Evolutionary conservation across 2,113 vertebrate species (phyloP).

Genomic region (Gila orcuttii): DNA sequence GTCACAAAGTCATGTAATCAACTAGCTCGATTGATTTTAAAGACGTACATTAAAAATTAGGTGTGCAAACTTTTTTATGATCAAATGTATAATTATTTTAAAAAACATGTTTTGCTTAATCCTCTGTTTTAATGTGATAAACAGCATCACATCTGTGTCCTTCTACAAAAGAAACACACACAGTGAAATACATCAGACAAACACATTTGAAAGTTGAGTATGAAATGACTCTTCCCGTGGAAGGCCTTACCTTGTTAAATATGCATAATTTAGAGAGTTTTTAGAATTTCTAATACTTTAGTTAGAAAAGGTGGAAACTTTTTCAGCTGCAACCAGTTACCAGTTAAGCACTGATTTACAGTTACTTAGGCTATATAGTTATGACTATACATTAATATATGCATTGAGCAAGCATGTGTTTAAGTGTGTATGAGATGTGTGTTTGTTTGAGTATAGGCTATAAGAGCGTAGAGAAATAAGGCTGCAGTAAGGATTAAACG

Average conservation of each 20-base stretch:
- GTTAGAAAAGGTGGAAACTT: background rate
- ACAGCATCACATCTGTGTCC: background rate
- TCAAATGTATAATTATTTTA: background rate
- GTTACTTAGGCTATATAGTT: background rate
- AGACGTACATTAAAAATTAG: background rate
- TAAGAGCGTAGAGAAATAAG: slow-evolving; percentile 46
- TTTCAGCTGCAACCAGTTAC: background rate
- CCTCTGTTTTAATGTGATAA: background rate
- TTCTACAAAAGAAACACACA: background rate
- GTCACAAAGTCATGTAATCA: background rate
- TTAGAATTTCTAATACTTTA: background rate
- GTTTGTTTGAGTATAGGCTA: slow-evolving; percentile 26
- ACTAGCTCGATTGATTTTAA: background rate
- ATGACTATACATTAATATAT: background rate
- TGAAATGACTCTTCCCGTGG: background rate
- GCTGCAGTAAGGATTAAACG: slow-evolving; percentile 25
- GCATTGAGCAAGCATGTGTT: background rate
- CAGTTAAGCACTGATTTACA: background rate
- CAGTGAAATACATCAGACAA: background rate
- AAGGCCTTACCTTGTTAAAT: background rate
- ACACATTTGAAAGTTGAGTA: background rate
- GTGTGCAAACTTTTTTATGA: background rate
- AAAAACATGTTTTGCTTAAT: background rate
- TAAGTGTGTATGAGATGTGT: background rate
- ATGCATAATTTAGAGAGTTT: background rate